These are phyloP conservation scores for Aplochiton taeniatus DNA, from an alignment of 2,797 vertebrate genomes.

Conservation along the genomic window DNA sequence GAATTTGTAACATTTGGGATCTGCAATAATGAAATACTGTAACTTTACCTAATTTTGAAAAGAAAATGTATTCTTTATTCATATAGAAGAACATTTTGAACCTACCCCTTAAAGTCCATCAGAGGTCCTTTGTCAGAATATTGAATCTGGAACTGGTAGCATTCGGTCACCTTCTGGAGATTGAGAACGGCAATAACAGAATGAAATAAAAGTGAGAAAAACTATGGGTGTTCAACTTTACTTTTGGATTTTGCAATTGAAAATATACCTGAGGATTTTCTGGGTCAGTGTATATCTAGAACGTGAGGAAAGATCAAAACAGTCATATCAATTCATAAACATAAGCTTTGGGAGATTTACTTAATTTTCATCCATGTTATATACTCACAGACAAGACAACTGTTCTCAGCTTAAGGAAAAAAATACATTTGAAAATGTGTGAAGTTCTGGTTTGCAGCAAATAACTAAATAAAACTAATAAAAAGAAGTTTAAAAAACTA, in stretches of 20 bases:
- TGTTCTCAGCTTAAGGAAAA: conserved; percentile 80
- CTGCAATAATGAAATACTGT: too few relatives aligned
- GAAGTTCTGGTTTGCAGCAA: too few relatives aligned
- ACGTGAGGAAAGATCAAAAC: conserved; percentile 49
- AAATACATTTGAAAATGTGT: conserved; percentile 4
- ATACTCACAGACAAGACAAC: conserved; percentile 91
- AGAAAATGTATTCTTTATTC: not conserved
- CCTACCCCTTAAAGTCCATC: conserved; percentile 88
- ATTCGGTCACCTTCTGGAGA: conserved; percentile 92
- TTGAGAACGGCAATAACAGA: too few relatives aligned
- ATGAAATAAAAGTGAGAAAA: too few relatives aligned
- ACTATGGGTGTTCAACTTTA: too few relatives aligned
- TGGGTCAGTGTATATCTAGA: conserved; percentile 89
- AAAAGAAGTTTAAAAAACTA: too few relatives aligned
- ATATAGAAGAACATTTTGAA: conserved; percentile 12
- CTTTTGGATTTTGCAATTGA: too few relatives aligned
- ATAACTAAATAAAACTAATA: too few relatives aligned
- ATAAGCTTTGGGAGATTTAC: too few relatives aligned
- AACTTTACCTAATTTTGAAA: too few relatives aligned
- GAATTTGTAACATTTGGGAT: too few relatives aligned
- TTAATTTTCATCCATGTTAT: conserved; percentile 7
- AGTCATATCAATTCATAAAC: conserved; percentile 10
- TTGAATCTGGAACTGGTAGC: conserved; percentile 93
- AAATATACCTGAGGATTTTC: conserved; percentile 85
- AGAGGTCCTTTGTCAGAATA: conserved; percentile 81